Conservation (phyloP, 2,113 vertebrate genomes). For the Procapra przewalskii region DNA sequence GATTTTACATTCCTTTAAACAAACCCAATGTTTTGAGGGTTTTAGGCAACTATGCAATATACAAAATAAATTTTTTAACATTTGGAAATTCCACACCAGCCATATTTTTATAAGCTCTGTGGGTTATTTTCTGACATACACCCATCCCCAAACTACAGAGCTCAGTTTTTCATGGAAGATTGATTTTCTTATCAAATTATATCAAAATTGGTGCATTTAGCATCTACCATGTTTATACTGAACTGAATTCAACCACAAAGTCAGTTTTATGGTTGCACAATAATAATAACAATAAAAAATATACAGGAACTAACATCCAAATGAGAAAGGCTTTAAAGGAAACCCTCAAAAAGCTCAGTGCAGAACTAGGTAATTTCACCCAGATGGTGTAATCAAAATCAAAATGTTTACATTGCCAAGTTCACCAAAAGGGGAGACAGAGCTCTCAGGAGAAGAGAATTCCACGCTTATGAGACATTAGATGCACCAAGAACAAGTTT, state of each 20-base stretch:
- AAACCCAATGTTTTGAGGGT: background rate
- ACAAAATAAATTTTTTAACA: background rate
- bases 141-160: background rate
- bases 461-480: constrained; percentile 53
- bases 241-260: constrained; percentile 48
- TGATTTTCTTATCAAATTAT: constrained; percentile 62
- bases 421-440: constrained; percentile 64
- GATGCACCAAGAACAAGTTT: constrained; percentile 57
- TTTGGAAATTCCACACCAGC: constrained; percentile 21
- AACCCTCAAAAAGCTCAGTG: background rate
- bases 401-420: constrained; percentile 6
- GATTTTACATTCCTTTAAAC: background rate
- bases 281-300: constrained; percentile 59
- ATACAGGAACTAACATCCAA: constrained; percentile 52
- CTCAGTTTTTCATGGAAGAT: constrained; percentile 14
- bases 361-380: background rate
- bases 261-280: constrained; percentile 48
- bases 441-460: constrained; percentile 48
- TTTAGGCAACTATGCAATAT: background rate
- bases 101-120: constrained; percentile 5
- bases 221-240: constrained; percentile 27
- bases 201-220: constrained; percentile 36
- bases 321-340: constrained; percentile 46
- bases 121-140: background rate
- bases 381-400: constrained; percentile 35